Evolutionary conservation across 2,797 vertebrate species (phyloP).

Genomic region (Chrysocyon brachyurus): DNA sequence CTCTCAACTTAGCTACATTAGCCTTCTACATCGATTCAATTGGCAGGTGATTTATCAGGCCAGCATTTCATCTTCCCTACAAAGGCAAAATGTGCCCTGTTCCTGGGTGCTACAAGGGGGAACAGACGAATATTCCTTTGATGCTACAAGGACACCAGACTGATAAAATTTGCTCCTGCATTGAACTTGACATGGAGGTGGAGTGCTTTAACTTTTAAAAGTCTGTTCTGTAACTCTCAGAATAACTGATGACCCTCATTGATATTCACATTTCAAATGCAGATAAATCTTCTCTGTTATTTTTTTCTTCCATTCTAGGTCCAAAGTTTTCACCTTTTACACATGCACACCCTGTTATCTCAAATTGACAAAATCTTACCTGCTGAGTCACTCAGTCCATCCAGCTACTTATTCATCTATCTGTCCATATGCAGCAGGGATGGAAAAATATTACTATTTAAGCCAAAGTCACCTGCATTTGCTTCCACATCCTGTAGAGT

Average conservation of each 20-base stretch:
- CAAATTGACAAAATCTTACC: conserved; percentile 52
- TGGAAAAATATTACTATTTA: conserved; percentile 27
- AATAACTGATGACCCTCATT: conserved; percentile 72
- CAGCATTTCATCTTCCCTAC: conserved; percentile 65
- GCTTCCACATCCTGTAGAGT: neutral
- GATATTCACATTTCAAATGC: conserved; percentile 71
- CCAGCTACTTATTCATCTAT: neutral
- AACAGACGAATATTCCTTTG: conserved; percentile 26
- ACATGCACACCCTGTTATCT: neutral
- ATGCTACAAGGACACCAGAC: conserved; percentile 63
- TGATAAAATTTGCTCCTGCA: conserved; percentile 60
- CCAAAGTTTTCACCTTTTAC: conserved; percentile 36
- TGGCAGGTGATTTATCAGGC: conserved; percentile 76
- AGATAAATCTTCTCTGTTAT: conserved; percentile 64
- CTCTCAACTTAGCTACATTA: conserved; percentile 19
- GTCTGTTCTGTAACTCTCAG: conserved; percentile 55
- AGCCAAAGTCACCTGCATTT: conserved; percentile 53
- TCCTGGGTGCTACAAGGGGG: neutral
- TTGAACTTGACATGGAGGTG: conserved; percentile 64
- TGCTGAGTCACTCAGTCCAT: conserved; percentile 47
- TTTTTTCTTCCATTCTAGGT: conserved; percentile 55
- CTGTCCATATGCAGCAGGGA: neutral
- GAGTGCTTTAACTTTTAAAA: conserved; percentile 75
- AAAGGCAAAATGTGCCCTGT: neutral
- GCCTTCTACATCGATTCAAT: neutral